phyloP scores from a whole-genome alignment of 2,888 invertebrate genomes.

The Xestobium rufovillosum region DNA sequence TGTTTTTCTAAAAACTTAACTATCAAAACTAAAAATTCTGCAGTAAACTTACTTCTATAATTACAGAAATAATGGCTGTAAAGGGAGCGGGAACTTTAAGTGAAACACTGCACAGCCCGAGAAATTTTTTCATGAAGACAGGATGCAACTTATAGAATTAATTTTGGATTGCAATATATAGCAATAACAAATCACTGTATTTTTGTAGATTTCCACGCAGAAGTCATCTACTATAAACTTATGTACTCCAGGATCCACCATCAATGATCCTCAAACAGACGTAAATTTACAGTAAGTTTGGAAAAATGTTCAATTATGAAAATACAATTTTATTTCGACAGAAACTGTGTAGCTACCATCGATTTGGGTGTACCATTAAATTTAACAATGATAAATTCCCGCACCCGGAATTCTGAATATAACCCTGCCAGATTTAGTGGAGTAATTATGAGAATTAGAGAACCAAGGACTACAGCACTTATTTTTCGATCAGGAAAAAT shows the following conservation, averaged over 20 bases:
- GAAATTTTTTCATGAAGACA: no score
- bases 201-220: constrained; percentile 1
- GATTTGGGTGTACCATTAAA: constrained; percentile 65
- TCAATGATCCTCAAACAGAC: constrained; percentile 49
- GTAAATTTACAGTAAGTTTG: constrained; percentile 42
- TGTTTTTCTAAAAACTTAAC: neutral
- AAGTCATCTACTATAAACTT: constrained; percentile 30
- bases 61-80: neutral
- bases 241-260: constrained; percentile 34
- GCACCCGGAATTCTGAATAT: constrained; percentile 76
- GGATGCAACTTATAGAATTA: no score
- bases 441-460: constrained; percentile 73
- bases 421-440: constrained; percentile 77
- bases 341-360: constrained; percentile 77
- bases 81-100: no score
- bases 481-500: constrained; percentile 78
- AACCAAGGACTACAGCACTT: constrained; percentile 66
- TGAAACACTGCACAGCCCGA: no score
- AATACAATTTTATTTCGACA: constrained; percentile 39
- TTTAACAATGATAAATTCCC: constrained; percentile 65
- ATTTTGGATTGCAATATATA: no score
- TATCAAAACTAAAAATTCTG: neutral
- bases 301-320: constrained; percentile 5
- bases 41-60: neutral
- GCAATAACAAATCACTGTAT: no score